A percentile compares a stretch with the other conserved stretches of the same genome.
Conservation (phyloP, 2,888 invertebrate genomes). For the Patella pellucida region DNA sequence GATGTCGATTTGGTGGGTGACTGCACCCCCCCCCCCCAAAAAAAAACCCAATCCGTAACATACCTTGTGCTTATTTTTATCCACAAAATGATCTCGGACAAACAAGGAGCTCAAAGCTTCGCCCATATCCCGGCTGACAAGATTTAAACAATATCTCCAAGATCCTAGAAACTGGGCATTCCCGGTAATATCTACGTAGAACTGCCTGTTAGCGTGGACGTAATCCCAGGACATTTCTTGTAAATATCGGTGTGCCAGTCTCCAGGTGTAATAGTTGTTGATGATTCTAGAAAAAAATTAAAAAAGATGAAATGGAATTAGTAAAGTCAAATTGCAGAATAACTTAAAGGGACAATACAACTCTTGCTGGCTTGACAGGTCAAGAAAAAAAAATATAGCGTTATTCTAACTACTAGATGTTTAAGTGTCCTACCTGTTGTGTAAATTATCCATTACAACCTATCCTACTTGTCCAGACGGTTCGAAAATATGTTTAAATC, state of each 20-base stretch:
- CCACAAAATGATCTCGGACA: conserved; percentile 37
- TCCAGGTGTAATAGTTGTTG: conserved; percentile 78
- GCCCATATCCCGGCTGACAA: conserved; percentile 30
- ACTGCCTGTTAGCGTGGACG: conserved; percentile 55
- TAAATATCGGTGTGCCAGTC: conserved; percentile 74
- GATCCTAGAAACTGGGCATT: conserved; percentile 39
- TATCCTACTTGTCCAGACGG: no score
- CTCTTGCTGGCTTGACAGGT: no score
- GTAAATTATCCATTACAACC: no score
- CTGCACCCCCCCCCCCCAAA: no score
- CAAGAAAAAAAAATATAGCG: no score
- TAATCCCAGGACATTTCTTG: conserved; percentile 75
- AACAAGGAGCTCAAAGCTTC: conserved; percentile 43
- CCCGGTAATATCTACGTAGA: conserved; percentile 41
- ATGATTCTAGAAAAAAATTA: conserved; percentile 70
- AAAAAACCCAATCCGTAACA: not conserved
- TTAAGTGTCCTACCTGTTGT: no score
- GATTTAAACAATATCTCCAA: conserved; percentile 39
- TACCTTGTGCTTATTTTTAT: conserved; percentile 39
- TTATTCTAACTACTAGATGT: no score
- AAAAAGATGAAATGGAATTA: not conserved
- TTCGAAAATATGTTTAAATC: no score
- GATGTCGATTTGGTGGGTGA: no score
- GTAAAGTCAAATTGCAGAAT: no score
- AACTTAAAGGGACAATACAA: no score